Evolutionary conservation across 2,888 invertebrate genomes (phyloP).

Genomic region (Machimus rusticus): DNA sequence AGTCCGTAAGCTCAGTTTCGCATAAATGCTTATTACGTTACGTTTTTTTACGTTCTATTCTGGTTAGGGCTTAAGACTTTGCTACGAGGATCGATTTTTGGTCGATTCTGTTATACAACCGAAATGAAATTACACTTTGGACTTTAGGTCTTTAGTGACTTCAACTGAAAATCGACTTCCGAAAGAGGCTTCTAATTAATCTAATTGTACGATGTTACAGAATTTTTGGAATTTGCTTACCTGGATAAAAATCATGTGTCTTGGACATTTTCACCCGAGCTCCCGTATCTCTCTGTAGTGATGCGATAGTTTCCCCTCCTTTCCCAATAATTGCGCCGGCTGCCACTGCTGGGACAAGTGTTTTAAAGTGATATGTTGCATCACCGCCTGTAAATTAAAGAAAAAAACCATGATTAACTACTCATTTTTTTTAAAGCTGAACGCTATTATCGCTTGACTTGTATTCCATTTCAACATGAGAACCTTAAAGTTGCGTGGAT

Average conservation of each 20-base stretch:
- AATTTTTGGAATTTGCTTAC: constrained; percentile 66
- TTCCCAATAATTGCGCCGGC: constrained; percentile 99
- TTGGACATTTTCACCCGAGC: constrained; percentile 99
- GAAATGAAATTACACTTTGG: no score
- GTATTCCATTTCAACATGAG: background rate
- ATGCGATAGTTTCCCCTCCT: constrained; percentile 98
- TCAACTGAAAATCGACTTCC: no score
- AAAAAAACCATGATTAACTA: background rate
- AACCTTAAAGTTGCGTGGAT: background rate
- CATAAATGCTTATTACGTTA: no score
- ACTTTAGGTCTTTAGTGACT: no score
- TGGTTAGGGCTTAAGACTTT: no score
- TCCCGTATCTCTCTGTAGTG: constrained; percentile 96
- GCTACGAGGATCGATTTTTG: no score
- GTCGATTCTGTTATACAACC: no score
- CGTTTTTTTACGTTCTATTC: no score
- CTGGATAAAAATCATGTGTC: constrained; percentile 98
- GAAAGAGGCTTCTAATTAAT: background rate
- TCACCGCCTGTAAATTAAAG: constrained; percentile 69
- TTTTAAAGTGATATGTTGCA: constrained; percentile 94
- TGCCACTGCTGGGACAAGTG: constrained; percentile 94
- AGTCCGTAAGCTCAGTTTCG: no score
- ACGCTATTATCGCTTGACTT: background rate
- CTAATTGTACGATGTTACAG: background rate
- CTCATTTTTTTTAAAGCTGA: background rate